phyloP scores from a whole-genome alignment of 23 tunicate genomes.

The Trididemnum miniatum region DNA sequence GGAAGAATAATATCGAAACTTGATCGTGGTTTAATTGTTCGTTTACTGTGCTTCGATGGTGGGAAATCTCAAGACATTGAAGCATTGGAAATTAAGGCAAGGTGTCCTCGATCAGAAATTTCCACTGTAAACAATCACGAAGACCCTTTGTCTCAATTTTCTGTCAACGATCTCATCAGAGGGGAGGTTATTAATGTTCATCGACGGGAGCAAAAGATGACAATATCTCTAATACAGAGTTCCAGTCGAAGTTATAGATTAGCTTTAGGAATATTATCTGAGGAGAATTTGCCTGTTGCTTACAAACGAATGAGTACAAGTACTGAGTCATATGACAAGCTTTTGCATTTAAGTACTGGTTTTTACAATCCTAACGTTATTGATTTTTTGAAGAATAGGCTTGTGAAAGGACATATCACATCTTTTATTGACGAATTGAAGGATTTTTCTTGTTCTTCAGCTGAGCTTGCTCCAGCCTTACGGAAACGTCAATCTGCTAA shows the following conservation, averaged over 20 bases:
- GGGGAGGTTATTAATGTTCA: conserved; percentile 46
- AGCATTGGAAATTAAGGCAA: conserved; percentile 37
- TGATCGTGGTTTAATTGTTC: conserved; percentile 39
- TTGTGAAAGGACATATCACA: not conserved
- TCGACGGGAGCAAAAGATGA: conserved; percentile 10
- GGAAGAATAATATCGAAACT: conserved; percentile 56
- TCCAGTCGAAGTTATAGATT: not conserved
- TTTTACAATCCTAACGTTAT: conserved; percentile 74
- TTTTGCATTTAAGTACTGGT: conserved; percentile 50
- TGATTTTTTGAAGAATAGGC: conserved; percentile 32
- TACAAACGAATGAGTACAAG: conserved; percentile 45
- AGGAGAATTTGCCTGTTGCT: conserved; percentile 67
- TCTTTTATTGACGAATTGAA: conserved; percentile 54
- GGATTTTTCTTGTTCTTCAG: conserved; percentile 13
- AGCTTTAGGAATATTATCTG: conserved; percentile 45
- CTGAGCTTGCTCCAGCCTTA: conserved; percentile 55
- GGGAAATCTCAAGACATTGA: conserved; percentile 70
- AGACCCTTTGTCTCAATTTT: conserved; percentile 54
- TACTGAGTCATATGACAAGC: conserved; percentile 45
- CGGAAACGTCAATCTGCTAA: conserved; percentile 71
- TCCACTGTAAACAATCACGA: conserved; percentile 57
- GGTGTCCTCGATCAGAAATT: conserved; percentile 64
- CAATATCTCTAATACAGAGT: not conserved
- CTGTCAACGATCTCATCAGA: conserved; percentile 50
- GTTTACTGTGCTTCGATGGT: conserved; percentile 64